Percentiles rank a stretch among this genome's conserved stretches.
phyloP scores from a whole-genome alignment of 1,140 invertebrate genomes.

The Ostrea denselamellosa region DNA sequence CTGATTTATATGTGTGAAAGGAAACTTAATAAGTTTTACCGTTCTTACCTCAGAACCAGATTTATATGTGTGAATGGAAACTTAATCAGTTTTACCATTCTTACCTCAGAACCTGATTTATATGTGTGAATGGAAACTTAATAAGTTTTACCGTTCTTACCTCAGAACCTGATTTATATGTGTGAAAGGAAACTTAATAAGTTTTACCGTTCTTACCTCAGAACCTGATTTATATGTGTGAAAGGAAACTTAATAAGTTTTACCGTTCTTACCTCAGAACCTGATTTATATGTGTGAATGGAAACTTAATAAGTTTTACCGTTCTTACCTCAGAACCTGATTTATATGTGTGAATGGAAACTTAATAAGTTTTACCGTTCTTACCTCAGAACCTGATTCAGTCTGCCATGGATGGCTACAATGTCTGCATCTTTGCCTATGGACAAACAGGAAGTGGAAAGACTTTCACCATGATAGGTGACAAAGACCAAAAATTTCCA shows the following conservation, averaged over 20 bases:
- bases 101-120: neutral
- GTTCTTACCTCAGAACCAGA: neutral
- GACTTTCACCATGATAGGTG: conserved; percentile 86
- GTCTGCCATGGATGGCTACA: conserved; percentile 80
- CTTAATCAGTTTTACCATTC: neutral
- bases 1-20: neutral
- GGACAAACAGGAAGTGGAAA: conserved; percentile 89
- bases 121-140: neutral
- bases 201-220: neutral
- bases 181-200: neutral
- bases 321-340: neutral
- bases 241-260: neutral
- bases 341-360: neutral
- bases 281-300: neutral
- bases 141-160: neutral
- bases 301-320: neutral
- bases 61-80: neutral
- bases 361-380: neutral
- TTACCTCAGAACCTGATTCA: conserved; percentile 70
- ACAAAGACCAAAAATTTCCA: conserved; percentile 74
- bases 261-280: neutral
- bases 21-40: neutral
- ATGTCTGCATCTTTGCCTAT: conserved; percentile 83
- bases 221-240: neutral
- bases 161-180: neutral